Evolutionary conservation across 2,113 vertebrate species (phyloP).

Genomic region (Mohoua ochrocephala): DNA sequence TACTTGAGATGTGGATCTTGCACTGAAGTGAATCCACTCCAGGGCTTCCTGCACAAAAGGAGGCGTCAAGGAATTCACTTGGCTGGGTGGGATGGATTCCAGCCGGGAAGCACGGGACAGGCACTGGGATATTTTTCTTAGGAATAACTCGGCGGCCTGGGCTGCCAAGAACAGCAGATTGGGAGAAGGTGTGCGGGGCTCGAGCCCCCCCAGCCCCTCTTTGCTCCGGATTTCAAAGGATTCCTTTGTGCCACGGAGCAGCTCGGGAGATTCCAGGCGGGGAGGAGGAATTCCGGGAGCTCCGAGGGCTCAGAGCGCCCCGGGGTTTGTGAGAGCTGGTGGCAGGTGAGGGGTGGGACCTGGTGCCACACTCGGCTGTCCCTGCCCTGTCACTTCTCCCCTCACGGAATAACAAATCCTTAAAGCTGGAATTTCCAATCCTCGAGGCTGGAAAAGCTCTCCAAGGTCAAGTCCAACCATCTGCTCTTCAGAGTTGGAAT

Average conservation of each 20-base stretch:
- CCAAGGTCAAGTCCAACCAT: neutral
- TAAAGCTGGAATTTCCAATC: neutral
- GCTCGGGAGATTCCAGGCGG: neutral
- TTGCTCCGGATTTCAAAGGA: neutral
- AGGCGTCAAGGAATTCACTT: neutral
- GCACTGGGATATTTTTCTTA: neutral
- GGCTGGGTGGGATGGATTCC: neutral
- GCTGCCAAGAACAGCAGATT: conserved; percentile 15
- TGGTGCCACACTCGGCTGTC: neutral
- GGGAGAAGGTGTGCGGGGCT: neutral
- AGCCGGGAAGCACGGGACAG: neutral
- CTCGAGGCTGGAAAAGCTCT: neutral
- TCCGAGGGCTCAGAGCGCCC: neutral
- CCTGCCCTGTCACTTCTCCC: neutral
- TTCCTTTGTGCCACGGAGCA: neutral
- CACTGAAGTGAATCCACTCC: neutral
- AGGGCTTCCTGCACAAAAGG: conserved; percentile 19
- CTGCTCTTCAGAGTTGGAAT: neutral
- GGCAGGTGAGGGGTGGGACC: neutral
- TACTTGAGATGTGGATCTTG: neutral
- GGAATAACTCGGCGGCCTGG: neutral
- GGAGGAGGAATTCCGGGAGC: neutral
- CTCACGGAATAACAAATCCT: neutral
- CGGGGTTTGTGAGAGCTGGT: neutral
- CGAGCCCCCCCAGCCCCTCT: neutral